Conservation (phyloP, 2,797 vertebrate species). For the Masticophis lateralis region DNA sequence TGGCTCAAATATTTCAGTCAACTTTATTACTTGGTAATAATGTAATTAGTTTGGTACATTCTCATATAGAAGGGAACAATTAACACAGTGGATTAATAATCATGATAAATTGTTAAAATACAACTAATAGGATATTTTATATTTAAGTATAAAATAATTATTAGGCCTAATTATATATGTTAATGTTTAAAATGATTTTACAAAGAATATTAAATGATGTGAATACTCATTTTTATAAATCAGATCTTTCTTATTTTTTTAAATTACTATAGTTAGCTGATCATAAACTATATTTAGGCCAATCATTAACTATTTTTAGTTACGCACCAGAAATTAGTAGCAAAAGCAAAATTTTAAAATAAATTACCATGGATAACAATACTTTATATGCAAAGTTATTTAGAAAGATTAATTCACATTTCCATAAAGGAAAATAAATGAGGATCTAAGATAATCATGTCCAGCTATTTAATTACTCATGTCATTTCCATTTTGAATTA, state of each 20-base stretch:
- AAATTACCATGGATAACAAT: neutral
- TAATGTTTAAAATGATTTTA: conserved; percentile 53
- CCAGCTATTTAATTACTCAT: neutral
- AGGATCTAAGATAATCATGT: neutral
- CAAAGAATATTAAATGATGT: conserved; percentile 37
- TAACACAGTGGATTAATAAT: neutral
- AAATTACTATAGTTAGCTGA: neutral
- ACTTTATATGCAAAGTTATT: conserved; percentile 6
- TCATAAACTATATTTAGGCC: neutral
- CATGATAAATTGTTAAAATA: neutral
- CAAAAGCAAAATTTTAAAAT: neutral
- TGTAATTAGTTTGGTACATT: neutral
- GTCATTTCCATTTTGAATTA: neutral
- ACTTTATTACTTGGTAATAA: conserved; percentile 28
- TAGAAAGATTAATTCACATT: neutral
- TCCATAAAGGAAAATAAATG: neutral
- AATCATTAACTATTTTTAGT: conserved; percentile 12
- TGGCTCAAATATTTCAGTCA: neutral
- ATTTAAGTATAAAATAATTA: conserved; percentile 19
- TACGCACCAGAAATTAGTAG: neutral
- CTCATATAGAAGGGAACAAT: neutral
- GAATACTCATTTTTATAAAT: conserved; percentile 24
- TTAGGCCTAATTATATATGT: conserved; percentile 45
- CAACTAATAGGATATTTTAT: conserved; percentile 33
- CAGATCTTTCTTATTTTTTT: conserved; percentile 38